Base-by-base conservation (phyloP, 1,140 invertebrate genomes). In the Neodiprion pinetum region DNA sequence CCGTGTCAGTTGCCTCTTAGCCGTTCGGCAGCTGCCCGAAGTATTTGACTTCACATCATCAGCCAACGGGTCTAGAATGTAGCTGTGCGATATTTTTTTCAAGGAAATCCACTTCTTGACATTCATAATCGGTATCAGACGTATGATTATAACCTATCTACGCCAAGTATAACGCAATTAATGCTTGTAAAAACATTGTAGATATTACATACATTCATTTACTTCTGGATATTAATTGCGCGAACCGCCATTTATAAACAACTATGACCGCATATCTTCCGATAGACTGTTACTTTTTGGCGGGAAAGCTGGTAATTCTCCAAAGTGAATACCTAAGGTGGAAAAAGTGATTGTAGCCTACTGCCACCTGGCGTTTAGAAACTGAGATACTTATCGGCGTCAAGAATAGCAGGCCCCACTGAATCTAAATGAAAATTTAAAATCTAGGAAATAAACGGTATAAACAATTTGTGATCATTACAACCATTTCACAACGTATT, bases 1-100 rank as follows among this genome's bases (percentile, higher is more conserved):
- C 14, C 85, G 82, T 0, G 74, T 49, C 53, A 61, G 53, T 12
- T 61, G 53, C 11, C 53, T 7, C 9, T 61, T 61, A 14, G 53
- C 11, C 9, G 53, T 61, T 9, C n/a, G 53, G 9, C 53, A 61
- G 53, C 11, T 17, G 7, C 53, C 53, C 4, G 11, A 12, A 4
- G 11, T 61, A 40, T 40, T 40, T 17, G 53, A 14, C 7, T 12
- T 17, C 11, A 61, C 7, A 17, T 61, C 53, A 17, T 61, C n/a
- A 17, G n/a, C n/a, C 8, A 17, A 61, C 11, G 8, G 53, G n/a
- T 61, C 53, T 17, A 61, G 53, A 12, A 7, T 61, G 53, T 61
- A 61, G 53, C 53, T 61, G 53, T 61, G 53, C 11, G 53, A 12
- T 61, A 61, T 61, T 61, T 61, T 61, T 61, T 61, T 61, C 53